Evolutionary conservation across 2,888 invertebrate species (phyloP).

Genomic region (Caradrina clavipalpis): DNA sequence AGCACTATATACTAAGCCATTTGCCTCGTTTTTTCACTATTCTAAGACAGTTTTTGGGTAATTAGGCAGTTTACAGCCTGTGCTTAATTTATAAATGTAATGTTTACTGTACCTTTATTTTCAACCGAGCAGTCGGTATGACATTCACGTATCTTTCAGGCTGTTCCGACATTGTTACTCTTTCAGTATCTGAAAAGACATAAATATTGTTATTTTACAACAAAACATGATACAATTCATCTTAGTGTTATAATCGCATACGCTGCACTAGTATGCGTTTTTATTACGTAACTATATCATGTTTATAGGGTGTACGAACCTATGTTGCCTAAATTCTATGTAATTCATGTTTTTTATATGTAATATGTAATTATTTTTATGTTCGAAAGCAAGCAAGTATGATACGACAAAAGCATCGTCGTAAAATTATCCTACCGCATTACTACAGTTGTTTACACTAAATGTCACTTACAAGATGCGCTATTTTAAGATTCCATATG

Average conservation of each 20-base stretch:
- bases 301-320: neutral
- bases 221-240: too few relatives aligned
- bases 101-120: constrained; percentile 54
- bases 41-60: too few relatives aligned
- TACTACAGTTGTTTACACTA: constrained; percentile 9
- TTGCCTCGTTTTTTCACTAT: too few relatives aligned
- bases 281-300: constrained; percentile 24
- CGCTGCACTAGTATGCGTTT: neutral
- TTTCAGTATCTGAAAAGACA: constrained; percentile 20
- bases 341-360: neutral
- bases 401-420: too few relatives aligned
- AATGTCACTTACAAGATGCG: neutral
- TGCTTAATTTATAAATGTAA: too few relatives aligned
- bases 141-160: constrained; percentile 73
- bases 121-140: constrained; percentile 64
- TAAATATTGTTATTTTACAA: constrained; percentile 2
- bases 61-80: too few relatives aligned
- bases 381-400: too few relatives aligned
- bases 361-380: neutral
- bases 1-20: too few relatives aligned
- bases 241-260: neutral
- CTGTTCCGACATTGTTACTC: constrained; percentile 22
- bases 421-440: neutral
- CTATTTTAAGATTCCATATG: neutral
- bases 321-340: neutral